Evolutionary conservation across 2,888 invertebrate species (phyloP), one percentile per base, ranked within the genome.

Genomic region (Leptarthrus brevirostris): DNA sequence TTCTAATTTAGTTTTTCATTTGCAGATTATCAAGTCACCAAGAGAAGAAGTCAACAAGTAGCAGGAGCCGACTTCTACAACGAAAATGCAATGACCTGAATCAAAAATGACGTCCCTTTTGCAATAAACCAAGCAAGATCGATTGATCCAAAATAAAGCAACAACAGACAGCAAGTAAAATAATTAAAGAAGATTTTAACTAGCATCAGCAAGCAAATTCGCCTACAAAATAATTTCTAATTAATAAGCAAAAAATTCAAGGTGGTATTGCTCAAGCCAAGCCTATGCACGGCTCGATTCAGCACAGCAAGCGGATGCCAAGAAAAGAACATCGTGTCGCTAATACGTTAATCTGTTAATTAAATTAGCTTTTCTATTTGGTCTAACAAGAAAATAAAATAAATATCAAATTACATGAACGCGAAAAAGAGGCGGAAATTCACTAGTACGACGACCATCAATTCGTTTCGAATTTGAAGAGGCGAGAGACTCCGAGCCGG

Each of bases 381-480:
- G 44, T 56, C 40, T 71, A 30, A 14, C 18, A 20, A 52, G 53
- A 34, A 78, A 78, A 77, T 78, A 76, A 76, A 78, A 78, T 78
- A 76, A 78, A 78, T 77, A 78, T 78, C 77, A 78, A 76, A 78
- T 78, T 78, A 78, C 78, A 78, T 78, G 78, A 77, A 76, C 76
- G 77, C 78, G 76, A 78, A 69, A 69, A 73, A 74, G 56, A 70
- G 56, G 66, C 70, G 66, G 56, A 56, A 53, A 66, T 56, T 56
- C 6, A 20, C 30, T 26, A 44, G 44, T 14, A 54, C 52, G 66
- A 34, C 52, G 24, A 52, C 52, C 54, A 56, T 66, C 54, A 69
- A 70, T 70, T 56, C 49, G 69, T 30, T 36, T 64, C 58, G 44
- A 69, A 58, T 20, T 56, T 56, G 44, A 69, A 40, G 49, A 26